Base-by-base conservation (phyloP, 2,797 vertebrate species). In the Esox lucius region DNA sequence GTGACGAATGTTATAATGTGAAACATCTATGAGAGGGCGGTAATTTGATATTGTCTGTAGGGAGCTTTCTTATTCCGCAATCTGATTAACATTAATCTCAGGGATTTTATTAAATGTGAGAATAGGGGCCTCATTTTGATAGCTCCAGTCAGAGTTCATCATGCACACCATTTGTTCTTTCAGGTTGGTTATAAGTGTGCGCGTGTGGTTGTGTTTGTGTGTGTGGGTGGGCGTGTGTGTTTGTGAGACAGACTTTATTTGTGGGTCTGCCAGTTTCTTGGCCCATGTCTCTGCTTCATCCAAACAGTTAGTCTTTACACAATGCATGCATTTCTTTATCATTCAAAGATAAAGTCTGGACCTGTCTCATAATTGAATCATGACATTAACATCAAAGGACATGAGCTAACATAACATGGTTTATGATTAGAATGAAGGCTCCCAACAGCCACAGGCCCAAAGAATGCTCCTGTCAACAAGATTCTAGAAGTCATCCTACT, bases 61-160 rank as follows among this genome's bases (percentile, higher is more conserved):
- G 51, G 49, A 56, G 31, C 26, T 17, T 33, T n/a, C 28, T 33
- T n/a, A 35, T n/a, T 71, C 28, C 31, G 1, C 9, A 53, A 2
- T 4, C 16, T 31, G 11, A 35, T 71, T 78, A 72, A 81, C 83
- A 81, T 84, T 81, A 79, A 66, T 88, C 77, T 77, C 75, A 16
- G 62, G 26, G 83, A 13, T 83, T 80, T 86, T 35, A 84, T 87
- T 82, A 83, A 88, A 87, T 33, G 28, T 56, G 49, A 9, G 16
- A 26, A 22, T 26, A 26, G 16, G 46, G 70, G 70, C 15, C 22
- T 71, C 51, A 74, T 53, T n/a, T 33, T 16, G 8, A 53, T 56
- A 8, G 70, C 49, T n/a, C 48, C 31, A 49, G 26, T 71, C 69
- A 56, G 69, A 53, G 69, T 53, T 35, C 28, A 53, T 33, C 5